phyloP scores from a whole-genome alignment of 2,113 vertebrate species.

The Falco punctatus region DNA sequence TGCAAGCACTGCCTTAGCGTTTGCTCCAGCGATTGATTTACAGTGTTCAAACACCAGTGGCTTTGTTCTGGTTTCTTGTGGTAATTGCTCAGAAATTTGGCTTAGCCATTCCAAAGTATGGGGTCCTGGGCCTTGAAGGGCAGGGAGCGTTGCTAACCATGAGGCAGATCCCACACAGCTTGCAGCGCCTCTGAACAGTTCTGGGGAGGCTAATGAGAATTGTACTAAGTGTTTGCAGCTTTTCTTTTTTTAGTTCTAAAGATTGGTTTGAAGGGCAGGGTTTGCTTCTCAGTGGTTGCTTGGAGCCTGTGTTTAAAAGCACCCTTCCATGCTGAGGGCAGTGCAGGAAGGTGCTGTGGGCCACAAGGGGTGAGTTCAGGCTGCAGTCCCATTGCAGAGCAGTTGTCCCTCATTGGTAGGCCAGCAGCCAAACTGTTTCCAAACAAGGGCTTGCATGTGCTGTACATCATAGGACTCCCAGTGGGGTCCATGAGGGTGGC shows the following conservation, averaged over 20 bases:
- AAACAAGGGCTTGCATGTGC: neutral
- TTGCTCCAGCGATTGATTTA: neutral
- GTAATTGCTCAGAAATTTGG: neutral
- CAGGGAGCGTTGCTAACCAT: neutral
- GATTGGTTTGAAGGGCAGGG: neutral
- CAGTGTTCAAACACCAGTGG: neutral
- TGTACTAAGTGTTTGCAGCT: neutral
- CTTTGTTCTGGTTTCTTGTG: neutral
- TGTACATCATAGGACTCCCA: neutral
- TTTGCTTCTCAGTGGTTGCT: neutral
- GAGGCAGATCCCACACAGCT: neutral
- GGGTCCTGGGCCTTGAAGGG: neutral
- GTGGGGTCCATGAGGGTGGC: neutral
- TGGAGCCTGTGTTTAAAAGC: neutral
- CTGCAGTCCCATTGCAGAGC: neutral
- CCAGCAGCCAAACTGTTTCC: neutral
- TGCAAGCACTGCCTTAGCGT: neutral
- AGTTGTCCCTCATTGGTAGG: neutral
- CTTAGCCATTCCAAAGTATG: neutral
- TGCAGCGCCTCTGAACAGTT: neutral
- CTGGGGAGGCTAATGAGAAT: neutral
- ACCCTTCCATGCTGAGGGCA: neutral
- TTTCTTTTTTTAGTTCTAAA: neutral
- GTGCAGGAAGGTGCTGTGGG: neutral
- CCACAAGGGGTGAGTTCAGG: accelerated